phyloP scores from a whole-genome alignment of 2,888 invertebrate genomes.

The Junonia oenone region DNA sequence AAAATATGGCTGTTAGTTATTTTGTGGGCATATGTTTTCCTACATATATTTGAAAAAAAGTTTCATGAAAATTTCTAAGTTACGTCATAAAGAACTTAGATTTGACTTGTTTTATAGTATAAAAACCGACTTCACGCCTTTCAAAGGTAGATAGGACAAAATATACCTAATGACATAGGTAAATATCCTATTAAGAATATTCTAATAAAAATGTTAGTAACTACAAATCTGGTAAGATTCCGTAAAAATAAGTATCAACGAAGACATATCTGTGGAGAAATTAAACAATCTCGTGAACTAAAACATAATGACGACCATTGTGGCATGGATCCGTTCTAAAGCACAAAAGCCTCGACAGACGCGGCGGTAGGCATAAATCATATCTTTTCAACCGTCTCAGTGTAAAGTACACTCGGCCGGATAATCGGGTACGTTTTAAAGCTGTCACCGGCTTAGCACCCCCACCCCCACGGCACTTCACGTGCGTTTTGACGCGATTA shows the following conservation, averaged over 20 bases:
- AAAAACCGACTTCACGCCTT: too few relatives aligned
- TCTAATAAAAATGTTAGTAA: too few relatives aligned
- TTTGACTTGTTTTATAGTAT: too few relatives aligned
- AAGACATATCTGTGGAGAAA: neutral
- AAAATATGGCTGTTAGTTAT: too few relatives aligned
- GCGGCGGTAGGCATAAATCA: slow-evolving; percentile 52
- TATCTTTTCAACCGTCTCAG: slow-evolving; percentile 43
- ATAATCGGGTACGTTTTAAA: slow-evolving; percentile 74
- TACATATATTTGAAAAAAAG: too few relatives aligned
- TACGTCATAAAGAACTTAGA: too few relatives aligned
- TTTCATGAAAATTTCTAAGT: too few relatives aligned
- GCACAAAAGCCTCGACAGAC: slow-evolving; percentile 19
- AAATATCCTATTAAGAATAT: too few relatives aligned
- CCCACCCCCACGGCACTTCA: slow-evolving; percentile 52
- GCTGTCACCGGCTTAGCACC: slow-evolving; percentile 63
- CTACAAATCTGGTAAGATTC: too few relatives aligned
- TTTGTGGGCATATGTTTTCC: too few relatives aligned
- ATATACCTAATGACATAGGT: too few relatives aligned
- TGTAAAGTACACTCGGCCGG: slow-evolving; percentile 61
- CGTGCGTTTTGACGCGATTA: slow-evolving; percentile 80
- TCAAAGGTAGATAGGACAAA: too few relatives aligned
- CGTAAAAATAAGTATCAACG: neutral
- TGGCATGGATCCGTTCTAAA: slow-evolving; percentile 8
- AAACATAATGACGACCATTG: slow-evolving; percentile 1
- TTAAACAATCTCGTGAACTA: neutral